Evolutionary conservation across 2,888 invertebrate species (phyloP).

Genomic region (Ectemnius cavifrons): DNA sequence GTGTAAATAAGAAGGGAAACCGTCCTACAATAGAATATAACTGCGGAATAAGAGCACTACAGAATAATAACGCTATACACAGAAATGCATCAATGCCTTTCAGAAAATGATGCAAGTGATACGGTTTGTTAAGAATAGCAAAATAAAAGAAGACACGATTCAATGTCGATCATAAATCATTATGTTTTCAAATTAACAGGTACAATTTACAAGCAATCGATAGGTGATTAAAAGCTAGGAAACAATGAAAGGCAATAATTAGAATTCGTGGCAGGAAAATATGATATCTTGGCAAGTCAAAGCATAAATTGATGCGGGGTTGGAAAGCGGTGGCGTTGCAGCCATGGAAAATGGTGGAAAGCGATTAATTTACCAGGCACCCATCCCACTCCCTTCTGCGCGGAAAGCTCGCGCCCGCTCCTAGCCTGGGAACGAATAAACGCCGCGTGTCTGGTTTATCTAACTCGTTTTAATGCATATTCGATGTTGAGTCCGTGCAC

Average conservation of each 20-base stretch:
- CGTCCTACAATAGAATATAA: neutral
- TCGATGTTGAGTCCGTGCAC: constrained; percentile 54
- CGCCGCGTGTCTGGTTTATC: constrained; percentile 19
- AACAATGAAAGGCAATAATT: constrained; percentile 2
- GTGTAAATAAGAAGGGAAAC: too few relatives aligned
- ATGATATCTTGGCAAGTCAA: constrained; percentile 1
- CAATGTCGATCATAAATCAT: too few relatives aligned
- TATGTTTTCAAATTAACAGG: too few relatives aligned
- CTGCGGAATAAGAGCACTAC: too few relatives aligned
- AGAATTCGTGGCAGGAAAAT: constrained; percentile 13
- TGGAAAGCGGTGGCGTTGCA: too few relatives aligned
- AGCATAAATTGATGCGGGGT: too few relatives aligned
- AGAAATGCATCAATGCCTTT: too few relatives aligned
- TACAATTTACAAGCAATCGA: too few relatives aligned
- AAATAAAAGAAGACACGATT: too few relatives aligned
- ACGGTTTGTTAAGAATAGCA: too few relatives aligned
- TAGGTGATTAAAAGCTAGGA: neutral
- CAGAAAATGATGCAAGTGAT: too few relatives aligned
- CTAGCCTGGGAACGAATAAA: constrained; percentile 5
- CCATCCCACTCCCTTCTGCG: constrained; percentile 11
- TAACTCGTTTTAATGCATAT: constrained; percentile 68
- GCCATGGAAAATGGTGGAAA: constrained; percentile 23
- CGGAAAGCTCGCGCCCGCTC: neutral
- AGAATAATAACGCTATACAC: too few relatives aligned
- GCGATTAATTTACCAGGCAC: constrained; percentile 42